These are phyloP conservation scores for Coelopa pilipes DNA, from an alignment of 2,888 invertebrate genomes.

Conservation along the genomic window DNA sequence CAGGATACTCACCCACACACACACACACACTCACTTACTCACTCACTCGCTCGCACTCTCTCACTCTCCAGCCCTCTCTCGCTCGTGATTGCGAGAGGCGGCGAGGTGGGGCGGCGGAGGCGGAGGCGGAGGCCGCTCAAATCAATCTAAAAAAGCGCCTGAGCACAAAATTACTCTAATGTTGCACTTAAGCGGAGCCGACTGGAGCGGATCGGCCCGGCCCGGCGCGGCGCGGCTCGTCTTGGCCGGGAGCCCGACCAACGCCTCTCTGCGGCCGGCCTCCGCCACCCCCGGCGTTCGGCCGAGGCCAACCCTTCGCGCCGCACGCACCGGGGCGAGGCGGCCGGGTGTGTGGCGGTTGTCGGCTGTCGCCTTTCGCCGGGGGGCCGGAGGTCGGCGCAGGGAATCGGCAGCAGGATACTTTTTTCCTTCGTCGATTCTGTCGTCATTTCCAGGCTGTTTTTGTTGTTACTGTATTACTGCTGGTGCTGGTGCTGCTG, in stretches of 20 bases:
- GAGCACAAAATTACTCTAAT: slow-evolving; percentile 48
- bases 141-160: slow-evolving; percentile 40
- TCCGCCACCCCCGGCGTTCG: background rate
- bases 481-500: too few relatives aligned
- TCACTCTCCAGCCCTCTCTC: too few relatives aligned
- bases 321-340: background rate
- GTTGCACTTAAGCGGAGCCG: slow-evolving; percentile 32
- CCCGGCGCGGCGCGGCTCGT: too few relatives aligned
- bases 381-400: slow-evolving; percentile 15
- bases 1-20: slow-evolving; percentile 45
- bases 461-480: slow-evolving; percentile 16
- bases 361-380: too few relatives aligned
- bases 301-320: background rate
- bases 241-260: slow-evolving; percentile 28
- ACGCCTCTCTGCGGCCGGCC: slow-evolving; percentile 30
- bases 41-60: too few relatives aligned
- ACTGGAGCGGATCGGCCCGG: too few relatives aligned
- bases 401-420: slow-evolving; percentile 2
- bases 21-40: slow-evolving; percentile 47
- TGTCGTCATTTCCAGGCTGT: slow-evolving; percentile 18
- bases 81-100: slow-evolving; percentile 21
- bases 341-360: background rate
- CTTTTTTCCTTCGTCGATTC: background rate
- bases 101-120: slow-evolving; percentile 19
- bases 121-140: slow-evolving; percentile 1